phyloP scores from a whole-genome alignment of 2,797 vertebrate genomes.

The Serranus cabrilla region DNA sequence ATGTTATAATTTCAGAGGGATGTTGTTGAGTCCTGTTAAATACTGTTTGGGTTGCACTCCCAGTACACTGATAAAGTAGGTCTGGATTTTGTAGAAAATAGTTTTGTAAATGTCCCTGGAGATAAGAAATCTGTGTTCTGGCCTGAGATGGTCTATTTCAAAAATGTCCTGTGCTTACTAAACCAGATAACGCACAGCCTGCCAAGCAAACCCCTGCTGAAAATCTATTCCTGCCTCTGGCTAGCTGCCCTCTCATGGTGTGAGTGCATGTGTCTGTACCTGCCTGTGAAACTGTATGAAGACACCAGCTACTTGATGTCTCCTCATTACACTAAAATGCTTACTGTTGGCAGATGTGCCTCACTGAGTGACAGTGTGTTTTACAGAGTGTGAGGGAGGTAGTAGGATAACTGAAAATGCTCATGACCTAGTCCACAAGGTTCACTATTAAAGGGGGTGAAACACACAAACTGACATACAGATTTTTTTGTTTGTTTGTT shows the following conservation, averaged over 20 bases:
- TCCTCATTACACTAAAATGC: slow-evolving; percentile 10
- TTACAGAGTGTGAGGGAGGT: slow-evolving; percentile 14
- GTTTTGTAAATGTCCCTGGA: neutral
- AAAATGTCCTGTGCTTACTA: slow-evolving; percentile 46
- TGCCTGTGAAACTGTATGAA: slow-evolving; percentile 32
- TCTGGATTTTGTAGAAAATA: slow-evolving; percentile 10
- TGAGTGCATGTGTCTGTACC: slow-evolving; percentile 22
- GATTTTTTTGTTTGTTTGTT: too few species aligned
- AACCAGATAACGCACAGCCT: slow-evolving; percentile 44
- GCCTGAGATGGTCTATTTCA: slow-evolving; percentile 39
- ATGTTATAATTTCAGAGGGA: neutral
- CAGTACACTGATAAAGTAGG: neutral
- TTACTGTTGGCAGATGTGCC: slow-evolving; percentile 21
- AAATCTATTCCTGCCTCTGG: slow-evolving; percentile 61
- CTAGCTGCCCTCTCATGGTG: slow-evolving; percentile 46
- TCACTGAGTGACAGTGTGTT: neutral
- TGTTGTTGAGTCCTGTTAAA: neutral
- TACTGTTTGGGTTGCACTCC: neutral
- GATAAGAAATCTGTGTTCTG: slow-evolving; percentile 30
- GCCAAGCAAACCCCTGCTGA: slow-evolving; percentile 67
- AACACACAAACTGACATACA: too few species aligned
- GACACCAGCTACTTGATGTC: slow-evolving; percentile 14
- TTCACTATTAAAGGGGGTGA: neutral
- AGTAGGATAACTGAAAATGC: neutral
- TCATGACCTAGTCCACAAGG: neutral